Percentiles rank a stretch among this genome's conserved stretches.
Evolutionary conservation across 2,888 invertebrate genomes (phyloP).

Genomic region (Metacarcinus magister): DNA sequence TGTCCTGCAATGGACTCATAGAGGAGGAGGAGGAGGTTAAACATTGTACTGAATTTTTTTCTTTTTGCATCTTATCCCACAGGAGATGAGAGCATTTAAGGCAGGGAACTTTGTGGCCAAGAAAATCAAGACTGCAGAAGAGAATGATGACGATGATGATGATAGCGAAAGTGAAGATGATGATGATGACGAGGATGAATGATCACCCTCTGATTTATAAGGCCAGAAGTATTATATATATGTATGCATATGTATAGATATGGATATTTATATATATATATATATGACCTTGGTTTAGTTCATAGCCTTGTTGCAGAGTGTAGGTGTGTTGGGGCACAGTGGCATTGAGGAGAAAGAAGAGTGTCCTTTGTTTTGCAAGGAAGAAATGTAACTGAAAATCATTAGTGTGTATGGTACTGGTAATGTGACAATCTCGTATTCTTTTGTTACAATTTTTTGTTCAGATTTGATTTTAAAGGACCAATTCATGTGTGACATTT

Average conservation of each 20-base stretch:
- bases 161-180: conserved; percentile 67
- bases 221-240: conserved; percentile 73
- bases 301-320: conserved; percentile 10
- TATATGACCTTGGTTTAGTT: background rate
- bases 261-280: conserved; percentile 3
- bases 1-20: no score
- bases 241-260: conserved; percentile 21
- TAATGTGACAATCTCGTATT: conserved; percentile 61
- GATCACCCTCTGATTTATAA: background rate
- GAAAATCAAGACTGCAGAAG: conserved; percentile 69
- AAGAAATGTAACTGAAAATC: background rate
- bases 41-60: background rate
- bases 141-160: conserved; percentile 70
- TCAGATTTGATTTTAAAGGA: conserved; percentile 28
- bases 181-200: conserved; percentile 74
- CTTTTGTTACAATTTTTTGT: conserved; percentile 15
- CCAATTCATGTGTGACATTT: background rate
- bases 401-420: conserved; percentile 51
- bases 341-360: conserved; percentile 16
- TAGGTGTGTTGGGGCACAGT: conserved; percentile 11
- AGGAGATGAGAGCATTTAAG: conserved; percentile 81
- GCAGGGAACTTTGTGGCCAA: conserved; percentile 80
- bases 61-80: background rate
- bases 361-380: background rate
- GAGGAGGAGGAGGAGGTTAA: no score